Evolutionary conservation across 2,797 vertebrate genomes (phyloP), one percentile per base, ranked within the genome.

Genomic region (Xiphophorus birchmanni): DNA sequence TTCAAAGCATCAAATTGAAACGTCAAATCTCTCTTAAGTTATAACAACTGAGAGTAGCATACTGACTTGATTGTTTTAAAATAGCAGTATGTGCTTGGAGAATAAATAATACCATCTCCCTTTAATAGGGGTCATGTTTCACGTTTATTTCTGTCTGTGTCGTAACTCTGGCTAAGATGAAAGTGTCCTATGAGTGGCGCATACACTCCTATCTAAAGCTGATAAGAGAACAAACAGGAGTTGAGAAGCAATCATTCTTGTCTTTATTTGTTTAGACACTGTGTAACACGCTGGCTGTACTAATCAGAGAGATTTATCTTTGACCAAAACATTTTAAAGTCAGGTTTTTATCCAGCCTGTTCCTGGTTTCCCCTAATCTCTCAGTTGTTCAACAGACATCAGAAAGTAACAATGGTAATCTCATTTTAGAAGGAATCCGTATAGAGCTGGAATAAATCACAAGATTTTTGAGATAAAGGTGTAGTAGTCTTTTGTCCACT

Each of bases 211-310:
- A 91, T 93, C 91, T 75, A 18, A 45, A 15, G 0, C 13, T 0
- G 91, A 91, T 91, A 88, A 92, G 82, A 78, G 77, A 86, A 80
- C 88, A 91, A 89, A 91, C 87, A 89, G 40, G 44, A 60, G 78
- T 87, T 90, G 88, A 82, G 82, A 90, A 91, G 91, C 84, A 81
- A 63, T 63, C 29, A 35, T 63, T 63, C 15, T 63, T 63, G 29
- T 63, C 29, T 63, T 63, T 35, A 35, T 63, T 63, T 63, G 58
- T 63, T 11, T 35, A 23, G 5, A n/a, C 18, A 5, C 2, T 40
- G 35, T 12, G 40, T 75, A 21, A 26, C 58, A 42, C 73, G 54
- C 71, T 82, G 37, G 35, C n/a, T 79, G 26, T 58, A 45, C 21
- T 11, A 29, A 44, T 58, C 48, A 26, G 12, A 74, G 7, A 32